Evolutionary conservation across 2,113 vertebrate species (phyloP).

Genomic region (Hylia prasina): DNA sequence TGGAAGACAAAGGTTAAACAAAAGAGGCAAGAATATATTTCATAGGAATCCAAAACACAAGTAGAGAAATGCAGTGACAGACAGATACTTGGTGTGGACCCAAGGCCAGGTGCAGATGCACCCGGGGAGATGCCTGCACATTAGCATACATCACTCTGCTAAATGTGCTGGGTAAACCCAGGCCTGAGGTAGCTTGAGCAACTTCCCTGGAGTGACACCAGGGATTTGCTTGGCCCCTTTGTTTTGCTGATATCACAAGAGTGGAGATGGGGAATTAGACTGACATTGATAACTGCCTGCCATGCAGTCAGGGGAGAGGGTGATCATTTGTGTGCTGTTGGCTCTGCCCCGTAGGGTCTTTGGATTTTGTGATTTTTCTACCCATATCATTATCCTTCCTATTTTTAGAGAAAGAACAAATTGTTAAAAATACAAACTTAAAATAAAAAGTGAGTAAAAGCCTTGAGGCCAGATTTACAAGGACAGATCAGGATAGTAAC

Average conservation of each 20-base stretch:
- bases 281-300: not conserved
- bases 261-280: not conserved
- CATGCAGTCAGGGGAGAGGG: not conserved
- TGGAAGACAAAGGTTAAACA: constrained; percentile 49
- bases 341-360: not conserved
- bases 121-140: not conserved
- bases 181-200: not conserved
- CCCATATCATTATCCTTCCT: not conserved
- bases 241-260: not conserved
- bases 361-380: not conserved
- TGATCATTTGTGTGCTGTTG: not conserved
- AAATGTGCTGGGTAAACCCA: not conserved
- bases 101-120: not conserved
- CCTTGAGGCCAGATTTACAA: not conserved
- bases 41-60: not conserved
- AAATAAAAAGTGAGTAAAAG: not conserved
- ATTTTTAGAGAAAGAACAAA: not conserved
- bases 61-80: not conserved
- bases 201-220: not conserved
- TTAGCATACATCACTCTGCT: not conserved
- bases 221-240: not conserved
- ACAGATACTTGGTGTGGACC: not conserved
- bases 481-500: not conserved
- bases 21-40: constrained; percentile 30
- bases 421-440: not conserved